Evolutionary conservation across 2,888 invertebrate genomes (phyloP).

Genomic region (Parnassius mnemosyne): DNA sequence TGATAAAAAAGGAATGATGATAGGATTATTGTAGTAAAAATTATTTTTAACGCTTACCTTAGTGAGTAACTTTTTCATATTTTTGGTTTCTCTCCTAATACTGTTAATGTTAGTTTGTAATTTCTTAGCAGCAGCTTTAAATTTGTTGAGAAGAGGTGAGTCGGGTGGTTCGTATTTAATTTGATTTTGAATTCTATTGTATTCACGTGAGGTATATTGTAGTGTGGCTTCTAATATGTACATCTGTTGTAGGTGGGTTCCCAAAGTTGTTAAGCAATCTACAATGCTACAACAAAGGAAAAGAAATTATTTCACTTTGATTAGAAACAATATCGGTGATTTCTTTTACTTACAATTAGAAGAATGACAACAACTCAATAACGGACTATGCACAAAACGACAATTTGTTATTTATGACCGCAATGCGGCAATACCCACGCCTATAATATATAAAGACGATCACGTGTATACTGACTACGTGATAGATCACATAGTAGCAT

Average conservation of each 20-base stretch:
- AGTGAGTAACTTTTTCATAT: constrained; percentile 9
- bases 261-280: constrained; percentile 75
- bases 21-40: too few species aligned
- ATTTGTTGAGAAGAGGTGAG: constrained; percentile 45
- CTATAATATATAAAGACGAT: too few species aligned
- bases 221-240: constrained; percentile 80
- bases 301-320: not conserved
- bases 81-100: constrained; percentile 17
- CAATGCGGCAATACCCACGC: too few species aligned
- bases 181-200: constrained; percentile 50
- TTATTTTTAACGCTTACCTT: constrained; percentile 21
- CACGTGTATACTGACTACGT: too few species aligned
- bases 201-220: constrained; percentile 73
- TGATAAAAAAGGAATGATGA: too few species aligned
- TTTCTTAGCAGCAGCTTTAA: constrained; percentile 40
- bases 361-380: too few species aligned
- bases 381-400: too few species aligned
- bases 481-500: too few species aligned
- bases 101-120: constrained; percentile 20
- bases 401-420: too few species aligned
- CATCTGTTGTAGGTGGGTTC: constrained; percentile 80
- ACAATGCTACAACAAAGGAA: constrained; percentile 60
- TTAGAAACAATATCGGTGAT: too few species aligned
- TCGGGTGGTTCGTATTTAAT: constrained; percentile 63
- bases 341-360: too few species aligned